These are phyloP conservation scores for Elgaria multicarinata DNA, from an alignment of 2,113 vertebrate genomes.

Conservation along the genomic window DNA sequence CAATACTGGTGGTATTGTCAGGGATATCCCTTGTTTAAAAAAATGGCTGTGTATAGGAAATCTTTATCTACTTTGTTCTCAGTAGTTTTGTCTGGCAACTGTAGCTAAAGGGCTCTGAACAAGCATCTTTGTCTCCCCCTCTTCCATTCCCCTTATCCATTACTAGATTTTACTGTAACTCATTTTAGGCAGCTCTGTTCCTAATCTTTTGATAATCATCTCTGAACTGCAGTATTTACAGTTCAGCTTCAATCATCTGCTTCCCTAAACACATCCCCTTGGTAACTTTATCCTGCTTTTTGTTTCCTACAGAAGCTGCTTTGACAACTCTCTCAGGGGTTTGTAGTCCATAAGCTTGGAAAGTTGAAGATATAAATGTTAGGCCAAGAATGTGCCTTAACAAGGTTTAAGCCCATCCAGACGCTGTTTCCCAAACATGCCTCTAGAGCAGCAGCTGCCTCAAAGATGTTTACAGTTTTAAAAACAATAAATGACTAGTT, in stretches of 20 bases:
- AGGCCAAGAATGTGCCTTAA: conserved; percentile 59
- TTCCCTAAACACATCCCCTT: conserved; percentile 56
- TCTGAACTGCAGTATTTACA: conserved; percentile 41
- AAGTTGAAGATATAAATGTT: conserved; percentile 51
- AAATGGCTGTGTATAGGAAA: neutral
- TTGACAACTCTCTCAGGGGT: conserved; percentile 47
- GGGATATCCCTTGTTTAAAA: neutral
- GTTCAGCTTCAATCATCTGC: conserved; percentile 53
- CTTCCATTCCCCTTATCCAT: neutral
- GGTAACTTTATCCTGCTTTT: conserved; percentile 64
- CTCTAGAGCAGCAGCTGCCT: conserved; percentile 55
- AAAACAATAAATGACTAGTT: conserved; percentile 32
- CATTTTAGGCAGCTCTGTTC: conserved; percentile 33
- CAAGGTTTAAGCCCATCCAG: conserved; percentile 55
- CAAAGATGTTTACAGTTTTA: conserved; percentile 63
- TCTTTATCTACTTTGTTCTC: neutral
- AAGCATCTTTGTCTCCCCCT: neutral
- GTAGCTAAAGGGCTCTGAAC: neutral
- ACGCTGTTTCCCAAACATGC: conserved; percentile 47
- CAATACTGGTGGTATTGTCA: neutral
- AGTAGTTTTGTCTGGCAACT: neutral
- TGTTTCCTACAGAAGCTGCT: conserved; percentile 64
- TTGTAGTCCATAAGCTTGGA: conserved; percentile 44
- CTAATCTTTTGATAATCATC: conserved; percentile 68
- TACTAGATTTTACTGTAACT: neutral